These are phyloP conservation scores for Sebastes dallii DNA, from an alignment of 2,797 vertebrate genomes.

Conservation along the genomic window DNA sequence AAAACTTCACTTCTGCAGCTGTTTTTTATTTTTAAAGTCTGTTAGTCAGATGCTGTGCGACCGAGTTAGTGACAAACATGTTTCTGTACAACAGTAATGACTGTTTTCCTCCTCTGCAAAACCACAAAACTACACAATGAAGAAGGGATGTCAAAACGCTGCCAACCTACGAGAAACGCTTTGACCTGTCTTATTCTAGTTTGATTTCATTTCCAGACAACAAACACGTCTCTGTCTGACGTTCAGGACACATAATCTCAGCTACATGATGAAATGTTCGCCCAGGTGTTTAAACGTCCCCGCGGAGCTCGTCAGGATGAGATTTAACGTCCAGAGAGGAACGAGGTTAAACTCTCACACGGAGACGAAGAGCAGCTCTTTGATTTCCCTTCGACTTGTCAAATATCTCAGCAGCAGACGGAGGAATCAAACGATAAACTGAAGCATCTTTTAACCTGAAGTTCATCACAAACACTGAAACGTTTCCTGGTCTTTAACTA, in stretches of 20 bases:
- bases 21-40: neutral
- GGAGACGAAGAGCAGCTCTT: neutral
- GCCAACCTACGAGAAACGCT: neutral
- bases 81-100: slow-evolving; percentile 1
- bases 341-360: neutral
- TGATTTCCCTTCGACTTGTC: neutral
- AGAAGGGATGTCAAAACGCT: neutral
- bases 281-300: neutral
- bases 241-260: neutral
- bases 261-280: neutral
- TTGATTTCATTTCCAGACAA: neutral
- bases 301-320: too few relatives aligned
- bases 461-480: too few relatives aligned
- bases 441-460: neutral
- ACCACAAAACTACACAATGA: neutral
- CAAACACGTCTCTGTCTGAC: neutral
- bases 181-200: neutral
- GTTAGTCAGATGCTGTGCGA: neutral
- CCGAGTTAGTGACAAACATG: neutral
- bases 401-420: slow-evolving; percentile 7
- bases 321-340: neutral
- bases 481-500: too few relatives aligned
- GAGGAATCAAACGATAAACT: neutral
- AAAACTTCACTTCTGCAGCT: neutral
- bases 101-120: slow-evolving; percentile 17